These are phyloP conservation scores for Brachionus manjavacas DNA, from an alignment of 1,140 invertebrate species.

Conservation along the genomic window DNA sequence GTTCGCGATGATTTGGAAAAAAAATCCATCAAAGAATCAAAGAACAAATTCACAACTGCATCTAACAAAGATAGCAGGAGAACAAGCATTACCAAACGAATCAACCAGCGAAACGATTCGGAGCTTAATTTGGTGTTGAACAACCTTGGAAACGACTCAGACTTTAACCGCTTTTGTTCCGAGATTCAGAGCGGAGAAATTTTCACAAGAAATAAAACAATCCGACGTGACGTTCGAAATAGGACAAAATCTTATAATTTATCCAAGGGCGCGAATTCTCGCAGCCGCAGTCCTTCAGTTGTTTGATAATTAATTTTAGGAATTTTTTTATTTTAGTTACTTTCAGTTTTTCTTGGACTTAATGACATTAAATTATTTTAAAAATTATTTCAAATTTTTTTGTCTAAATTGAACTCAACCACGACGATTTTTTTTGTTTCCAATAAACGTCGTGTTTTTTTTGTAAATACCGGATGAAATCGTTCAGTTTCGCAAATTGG, in stretches of 20 bases:
- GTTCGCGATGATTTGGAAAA: background rate
- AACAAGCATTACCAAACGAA: background rate
- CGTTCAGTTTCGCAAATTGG: slow-evolving; percentile 9
- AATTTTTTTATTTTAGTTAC: background rate
- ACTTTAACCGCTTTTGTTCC: background rate
- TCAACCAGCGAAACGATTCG: background rate
- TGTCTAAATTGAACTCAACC: background rate
- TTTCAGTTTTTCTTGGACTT: background rate
- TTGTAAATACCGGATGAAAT: slow-evolving; percentile 35
- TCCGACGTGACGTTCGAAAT: background rate
- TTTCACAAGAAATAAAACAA: background rate
- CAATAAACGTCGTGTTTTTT: background rate
- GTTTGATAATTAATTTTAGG: background rate
- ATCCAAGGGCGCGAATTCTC: background rate
- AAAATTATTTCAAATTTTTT: background rate
- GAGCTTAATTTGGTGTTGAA: background rate
- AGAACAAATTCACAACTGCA: background rate
- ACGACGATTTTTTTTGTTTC: background rate
- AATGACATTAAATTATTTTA: background rate
- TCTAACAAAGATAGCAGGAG: background rate
- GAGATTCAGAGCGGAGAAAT: slow-evolving; percentile 25
- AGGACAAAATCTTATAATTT: slow-evolving; percentile 31
- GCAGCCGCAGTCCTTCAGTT: slow-evolving; percentile 3
- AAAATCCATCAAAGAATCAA: background rate
- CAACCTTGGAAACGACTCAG: background rate